These are phyloP conservation scores for Heliconius congener DNA, from an alignment of 1,140 invertebrate species.

Conservation along the genomic window DNA sequence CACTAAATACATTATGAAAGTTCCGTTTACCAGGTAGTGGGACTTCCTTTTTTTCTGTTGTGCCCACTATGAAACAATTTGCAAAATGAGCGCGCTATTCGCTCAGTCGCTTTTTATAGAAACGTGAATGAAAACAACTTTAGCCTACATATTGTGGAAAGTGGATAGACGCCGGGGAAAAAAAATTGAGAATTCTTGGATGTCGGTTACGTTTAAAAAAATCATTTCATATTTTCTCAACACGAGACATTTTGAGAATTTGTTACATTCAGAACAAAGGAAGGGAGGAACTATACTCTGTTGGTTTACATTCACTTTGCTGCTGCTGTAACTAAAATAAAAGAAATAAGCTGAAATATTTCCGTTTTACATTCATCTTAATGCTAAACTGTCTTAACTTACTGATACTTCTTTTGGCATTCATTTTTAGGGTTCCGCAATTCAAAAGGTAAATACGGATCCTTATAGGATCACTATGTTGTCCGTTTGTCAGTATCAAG, in stretches of 20 bases:
- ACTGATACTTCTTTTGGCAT: neutral
- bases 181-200: constrained; percentile 18
- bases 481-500: too few species aligned
- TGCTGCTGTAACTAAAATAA: constrained; percentile 17
- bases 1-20: constrained; percentile 17
- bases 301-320: constrained; percentile 21
- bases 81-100: constrained; percentile 16
- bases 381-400: neutral
- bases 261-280: constrained; percentile 22
- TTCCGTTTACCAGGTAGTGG: neutral
- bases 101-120: constrained; percentile 14
- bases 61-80: constrained; percentile 23
- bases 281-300: constrained; percentile 1
- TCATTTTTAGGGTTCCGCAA: neutral
- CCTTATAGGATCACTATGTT: too few species aligned
- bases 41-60: constrained; percentile 19
- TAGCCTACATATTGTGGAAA: constrained; percentile 25
- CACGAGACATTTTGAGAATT: constrained; percentile 19
- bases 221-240: constrained; percentile 22
- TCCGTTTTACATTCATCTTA: neutral
- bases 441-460: too few species aligned
- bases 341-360: constrained; percentile 16
- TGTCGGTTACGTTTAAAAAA: constrained; percentile 25
- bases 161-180: neutral
- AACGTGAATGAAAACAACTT: constrained; percentile 24